Evolutionary conservation across 1,140 invertebrate genomes (phyloP).

Genomic region (Drosophila malerkotliana): DNA sequence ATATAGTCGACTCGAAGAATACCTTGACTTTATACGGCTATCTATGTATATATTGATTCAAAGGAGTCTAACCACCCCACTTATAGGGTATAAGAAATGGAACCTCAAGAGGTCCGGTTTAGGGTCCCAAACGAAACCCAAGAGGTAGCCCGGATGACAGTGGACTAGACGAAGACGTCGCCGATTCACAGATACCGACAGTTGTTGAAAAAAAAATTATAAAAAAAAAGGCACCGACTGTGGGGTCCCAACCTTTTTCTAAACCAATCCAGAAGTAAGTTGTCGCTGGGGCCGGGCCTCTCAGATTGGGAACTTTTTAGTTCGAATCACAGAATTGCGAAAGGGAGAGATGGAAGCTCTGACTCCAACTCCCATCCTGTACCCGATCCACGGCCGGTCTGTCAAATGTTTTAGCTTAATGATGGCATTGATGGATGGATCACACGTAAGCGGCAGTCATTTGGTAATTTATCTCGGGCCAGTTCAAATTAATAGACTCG

Average conservation of each 20-base stretch:
- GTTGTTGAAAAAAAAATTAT: conserved; percentile 19
- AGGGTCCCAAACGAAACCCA: conserved; percentile 10
- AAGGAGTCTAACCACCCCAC: too few relatives aligned
- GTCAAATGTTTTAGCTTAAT: conserved; percentile 80
- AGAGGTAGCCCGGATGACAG: conserved; percentile 24
- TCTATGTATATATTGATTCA: too few relatives aligned
- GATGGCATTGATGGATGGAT: conserved; percentile 82
- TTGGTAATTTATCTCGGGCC: conserved; percentile 79
- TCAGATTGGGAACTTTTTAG: conserved; percentile 32
- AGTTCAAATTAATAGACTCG: conserved; percentile 78
- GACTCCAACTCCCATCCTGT: conserved; percentile 27
- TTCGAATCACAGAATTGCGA: conserved; percentile 18
- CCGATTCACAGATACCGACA: conserved; percentile 31
- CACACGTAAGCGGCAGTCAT: conserved; percentile 80
- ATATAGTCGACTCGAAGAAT: conserved; percentile 6
- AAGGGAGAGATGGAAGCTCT: conserved; percentile 19
- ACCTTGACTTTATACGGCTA: background rate
- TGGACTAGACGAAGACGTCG: conserved; percentile 36
- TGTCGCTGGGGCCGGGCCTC: conserved; percentile 37
- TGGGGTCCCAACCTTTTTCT: conserved; percentile 48
- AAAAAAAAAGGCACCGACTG: conserved; percentile 27
- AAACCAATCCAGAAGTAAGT: conserved; percentile 50
- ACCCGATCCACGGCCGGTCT: conserved; percentile 59
- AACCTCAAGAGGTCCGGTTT: conserved; percentile 39
- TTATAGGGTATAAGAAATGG: conserved; percentile 19